Evolutionary conservation across 2,797 vertebrate species (phyloP).

Genomic region (Hypotaenidia philippensis): DNA sequence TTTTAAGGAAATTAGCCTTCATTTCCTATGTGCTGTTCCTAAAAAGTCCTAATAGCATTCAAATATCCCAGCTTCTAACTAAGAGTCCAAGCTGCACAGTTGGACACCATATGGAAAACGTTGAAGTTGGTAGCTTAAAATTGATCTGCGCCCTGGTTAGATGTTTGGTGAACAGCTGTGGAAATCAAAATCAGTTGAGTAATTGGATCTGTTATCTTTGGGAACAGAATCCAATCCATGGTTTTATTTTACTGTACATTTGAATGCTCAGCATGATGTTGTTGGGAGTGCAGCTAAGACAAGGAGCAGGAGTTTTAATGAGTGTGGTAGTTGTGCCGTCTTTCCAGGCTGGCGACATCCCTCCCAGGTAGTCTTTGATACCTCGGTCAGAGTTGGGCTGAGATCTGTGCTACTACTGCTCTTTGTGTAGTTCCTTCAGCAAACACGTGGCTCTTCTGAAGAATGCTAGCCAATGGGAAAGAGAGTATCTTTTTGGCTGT

Average conservation of each 20-base stretch:
- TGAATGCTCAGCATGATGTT: background rate
- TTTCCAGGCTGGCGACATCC: background rate
- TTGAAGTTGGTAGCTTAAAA: conserved; percentile 21
- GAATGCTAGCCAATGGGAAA: background rate
- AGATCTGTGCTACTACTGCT: background rate
- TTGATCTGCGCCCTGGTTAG: background rate
- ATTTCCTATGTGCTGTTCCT: background rate
- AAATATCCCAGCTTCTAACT: background rate
- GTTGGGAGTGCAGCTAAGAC: background rate
- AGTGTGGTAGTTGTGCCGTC: background rate
- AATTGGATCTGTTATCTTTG: conserved; percentile 36
- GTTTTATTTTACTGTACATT: conserved; percentile 17
- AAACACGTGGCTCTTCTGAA: background rate
- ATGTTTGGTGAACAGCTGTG: conserved; percentile 32
- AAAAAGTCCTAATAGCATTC: background rate
- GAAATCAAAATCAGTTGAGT: background rate
- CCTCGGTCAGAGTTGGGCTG: rapidly evolving
- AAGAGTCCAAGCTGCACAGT: background rate
- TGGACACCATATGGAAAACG: background rate
- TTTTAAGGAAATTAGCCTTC: background rate
- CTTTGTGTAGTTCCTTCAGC: background rate
- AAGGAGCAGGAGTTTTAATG: background rate
- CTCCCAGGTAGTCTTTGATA: background rate
- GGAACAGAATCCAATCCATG: background rate
- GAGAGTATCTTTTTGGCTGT: too few species aligned